These are phyloP conservation scores for Coluber constrictor DNA, from an alignment of 2,797 vertebrate genomes.

Conservation along the genomic window DNA sequence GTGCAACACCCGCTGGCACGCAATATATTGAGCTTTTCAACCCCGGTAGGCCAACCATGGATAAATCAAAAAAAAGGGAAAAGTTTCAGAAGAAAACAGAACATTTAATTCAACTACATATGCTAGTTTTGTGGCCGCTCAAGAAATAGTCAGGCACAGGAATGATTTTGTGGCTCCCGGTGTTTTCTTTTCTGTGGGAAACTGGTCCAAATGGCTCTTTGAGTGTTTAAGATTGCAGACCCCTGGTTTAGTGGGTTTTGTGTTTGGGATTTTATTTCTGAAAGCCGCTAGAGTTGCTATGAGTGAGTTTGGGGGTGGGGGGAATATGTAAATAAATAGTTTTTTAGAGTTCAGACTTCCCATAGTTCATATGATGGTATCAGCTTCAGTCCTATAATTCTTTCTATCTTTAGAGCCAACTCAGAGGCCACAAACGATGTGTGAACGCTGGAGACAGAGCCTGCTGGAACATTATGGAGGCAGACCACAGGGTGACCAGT, in stretches of 20 bases:
- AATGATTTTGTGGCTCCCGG: too few relatives aligned
- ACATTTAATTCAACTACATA: too few relatives aligned
- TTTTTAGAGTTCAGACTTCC: not conserved
- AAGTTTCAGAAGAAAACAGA: too few relatives aligned
- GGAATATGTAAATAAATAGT: not conserved
- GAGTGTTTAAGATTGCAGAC: too few relatives aligned
- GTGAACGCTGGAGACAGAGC: conserved; percentile 74
- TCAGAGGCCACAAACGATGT: conserved; percentile 66
- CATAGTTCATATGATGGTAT: not conserved
- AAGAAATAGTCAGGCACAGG: too few relatives aligned
- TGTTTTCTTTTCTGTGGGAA: too few relatives aligned
- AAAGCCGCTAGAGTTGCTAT: not conserved
- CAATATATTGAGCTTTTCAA: too few relatives aligned
- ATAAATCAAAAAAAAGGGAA: too few relatives aligned
- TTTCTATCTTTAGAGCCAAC: conserved; percentile 61
- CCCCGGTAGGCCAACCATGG: too few relatives aligned
- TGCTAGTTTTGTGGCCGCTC: too few relatives aligned
- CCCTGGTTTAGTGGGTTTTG: not conserved
- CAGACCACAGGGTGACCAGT: conserved; percentile 66
- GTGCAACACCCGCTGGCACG: too few relatives aligned
- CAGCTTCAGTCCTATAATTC: not conserved
- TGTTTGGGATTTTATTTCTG: not conserved
- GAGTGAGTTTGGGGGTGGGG: not conserved
- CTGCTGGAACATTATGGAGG: conserved; percentile 70
- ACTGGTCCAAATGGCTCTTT: too few relatives aligned